Conservation (phyloP, 1,140 invertebrate genomes). For the Ceratina japonica region DNA sequence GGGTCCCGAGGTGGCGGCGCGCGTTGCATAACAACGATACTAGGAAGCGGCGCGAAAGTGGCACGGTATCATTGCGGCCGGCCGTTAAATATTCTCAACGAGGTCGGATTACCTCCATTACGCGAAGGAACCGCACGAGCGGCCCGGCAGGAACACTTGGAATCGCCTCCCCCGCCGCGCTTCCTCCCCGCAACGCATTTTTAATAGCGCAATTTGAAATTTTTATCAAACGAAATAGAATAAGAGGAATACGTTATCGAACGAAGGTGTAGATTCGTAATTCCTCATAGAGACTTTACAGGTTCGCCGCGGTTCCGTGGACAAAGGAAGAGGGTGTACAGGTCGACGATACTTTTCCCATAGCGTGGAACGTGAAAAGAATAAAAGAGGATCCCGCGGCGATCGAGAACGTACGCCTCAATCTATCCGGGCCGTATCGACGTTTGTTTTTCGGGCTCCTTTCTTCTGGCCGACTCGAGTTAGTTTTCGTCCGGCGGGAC, state of each 20-base stretch:
- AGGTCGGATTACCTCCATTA: constrained; percentile 65
- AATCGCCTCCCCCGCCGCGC: background rate
- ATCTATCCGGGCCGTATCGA: constrained; percentile 26
- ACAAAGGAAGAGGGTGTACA: no score
- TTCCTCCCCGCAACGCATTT: no score
- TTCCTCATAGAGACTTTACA: no score
- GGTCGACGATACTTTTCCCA: background rate
- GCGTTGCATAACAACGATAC: constrained; percentile 64
- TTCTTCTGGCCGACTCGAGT: constrained; percentile 63
- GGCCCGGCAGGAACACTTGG: constrained; percentile 19
- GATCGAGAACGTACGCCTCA: constrained; percentile 13
- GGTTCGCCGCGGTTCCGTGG: no score
- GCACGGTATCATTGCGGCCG: constrained; percentile 56
- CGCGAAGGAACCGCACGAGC: constrained; percentile 50
- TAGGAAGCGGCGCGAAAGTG: constrained; percentile 63
- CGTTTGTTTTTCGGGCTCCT: constrained; percentile 59
- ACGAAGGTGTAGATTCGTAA: no score
- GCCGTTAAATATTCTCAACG: constrained; percentile 65
- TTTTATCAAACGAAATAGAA: no score
- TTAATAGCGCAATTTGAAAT: no score
- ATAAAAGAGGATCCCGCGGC: background rate
- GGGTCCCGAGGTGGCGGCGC: constrained; percentile 55
- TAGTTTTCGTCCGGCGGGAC: constrained; percentile 71
- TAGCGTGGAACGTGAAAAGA: background rate
- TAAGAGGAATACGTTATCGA: no score